These are phyloP conservation scores for Origma solitaria DNA, from an alignment of 2,113 vertebrate genomes.

Conservation along the genomic window DNA sequence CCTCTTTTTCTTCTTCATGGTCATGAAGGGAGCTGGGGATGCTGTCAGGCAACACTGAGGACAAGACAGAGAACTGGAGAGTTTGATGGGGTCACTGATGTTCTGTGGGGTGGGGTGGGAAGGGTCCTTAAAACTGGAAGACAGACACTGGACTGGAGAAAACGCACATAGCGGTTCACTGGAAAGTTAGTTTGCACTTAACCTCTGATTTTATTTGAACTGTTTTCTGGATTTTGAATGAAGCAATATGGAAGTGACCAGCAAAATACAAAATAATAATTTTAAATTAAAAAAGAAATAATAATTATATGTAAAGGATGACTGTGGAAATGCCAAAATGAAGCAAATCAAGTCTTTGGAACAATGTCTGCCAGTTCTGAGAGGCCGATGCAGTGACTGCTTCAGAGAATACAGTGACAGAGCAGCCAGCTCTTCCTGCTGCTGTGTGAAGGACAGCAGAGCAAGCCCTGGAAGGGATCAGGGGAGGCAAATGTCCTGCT, in stretches of 20 bases:
- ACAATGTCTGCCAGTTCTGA: constrained; percentile 22
- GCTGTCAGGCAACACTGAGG: constrained; percentile 47
- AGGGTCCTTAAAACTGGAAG: constrained; percentile 63
- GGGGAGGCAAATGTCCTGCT: not conserved
- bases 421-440: constrained; percentile 26
- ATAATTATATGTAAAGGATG: constrained; percentile 54
- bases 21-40: constrained; percentile 15
- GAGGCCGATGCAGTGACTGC: constrained; percentile 10
- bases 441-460: constrained; percentile 4
- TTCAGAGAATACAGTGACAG: constrained; percentile 35
- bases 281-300: constrained; percentile 58
- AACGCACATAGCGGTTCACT: constrained; percentile 65
- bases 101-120: constrained; percentile 35
- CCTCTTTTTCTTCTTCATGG: constrained; percentile 9
- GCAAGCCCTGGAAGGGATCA: not conserved
- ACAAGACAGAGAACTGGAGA: constrained; percentile 27
- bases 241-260: constrained; percentile 86
- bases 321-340: constrained; percentile 75
- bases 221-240: constrained; percentile 79
- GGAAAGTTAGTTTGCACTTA: constrained; percentile 80
- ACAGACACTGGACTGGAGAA: constrained; percentile 68
- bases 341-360: constrained; percentile 68
- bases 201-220: constrained; percentile 71
- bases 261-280: constrained; percentile 70
- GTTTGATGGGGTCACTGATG: constrained; percentile 19